Evolutionary conservation across 2,797 vertebrate genomes (phyloP).

Genomic region (Propithecus deckenii): DNA sequence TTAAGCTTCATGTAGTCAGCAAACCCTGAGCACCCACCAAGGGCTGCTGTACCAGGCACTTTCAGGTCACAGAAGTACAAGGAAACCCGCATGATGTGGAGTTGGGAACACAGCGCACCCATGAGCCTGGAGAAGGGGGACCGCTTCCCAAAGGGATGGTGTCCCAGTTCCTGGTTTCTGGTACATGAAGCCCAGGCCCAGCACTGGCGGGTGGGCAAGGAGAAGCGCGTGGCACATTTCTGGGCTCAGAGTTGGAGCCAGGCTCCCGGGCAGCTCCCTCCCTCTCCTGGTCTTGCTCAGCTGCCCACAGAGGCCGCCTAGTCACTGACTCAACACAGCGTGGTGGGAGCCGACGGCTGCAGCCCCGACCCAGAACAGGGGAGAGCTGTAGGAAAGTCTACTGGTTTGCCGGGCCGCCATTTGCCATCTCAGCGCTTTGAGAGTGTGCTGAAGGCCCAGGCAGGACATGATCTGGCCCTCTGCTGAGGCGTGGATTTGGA

Average conservation of each 20-base stretch:
- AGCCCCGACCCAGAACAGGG: neutral
- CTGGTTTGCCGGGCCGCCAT: neutral
- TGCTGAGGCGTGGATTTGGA: neutral
- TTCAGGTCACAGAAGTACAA: neutral
- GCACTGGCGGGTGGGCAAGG: accelerated
- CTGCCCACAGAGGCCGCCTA: neutral
- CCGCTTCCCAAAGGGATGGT: neutral
- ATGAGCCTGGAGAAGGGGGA: neutral
- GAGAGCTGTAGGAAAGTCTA: neutral
- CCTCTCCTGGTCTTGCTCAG: neutral
- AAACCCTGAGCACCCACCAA: neutral
- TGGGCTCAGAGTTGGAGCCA: neutral
- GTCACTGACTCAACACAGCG: accelerated
- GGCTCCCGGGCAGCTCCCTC: neutral
- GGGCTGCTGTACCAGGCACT: neutral
- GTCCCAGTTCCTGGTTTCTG: neutral
- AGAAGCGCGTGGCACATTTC: neutral
- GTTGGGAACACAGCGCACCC: neutral
- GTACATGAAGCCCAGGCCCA: neutral
- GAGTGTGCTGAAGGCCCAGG: neutral
- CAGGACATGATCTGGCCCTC: neutral
- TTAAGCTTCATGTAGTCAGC: neutral
- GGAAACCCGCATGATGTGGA: neutral
- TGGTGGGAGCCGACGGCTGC: neutral
- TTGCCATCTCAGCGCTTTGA: neutral